A percentile compares a stretch with the other conserved stretches of the same genome.
phyloP scores from a whole-genome alignment of 2,888 invertebrate species.

The Unio pictorum region DNA sequence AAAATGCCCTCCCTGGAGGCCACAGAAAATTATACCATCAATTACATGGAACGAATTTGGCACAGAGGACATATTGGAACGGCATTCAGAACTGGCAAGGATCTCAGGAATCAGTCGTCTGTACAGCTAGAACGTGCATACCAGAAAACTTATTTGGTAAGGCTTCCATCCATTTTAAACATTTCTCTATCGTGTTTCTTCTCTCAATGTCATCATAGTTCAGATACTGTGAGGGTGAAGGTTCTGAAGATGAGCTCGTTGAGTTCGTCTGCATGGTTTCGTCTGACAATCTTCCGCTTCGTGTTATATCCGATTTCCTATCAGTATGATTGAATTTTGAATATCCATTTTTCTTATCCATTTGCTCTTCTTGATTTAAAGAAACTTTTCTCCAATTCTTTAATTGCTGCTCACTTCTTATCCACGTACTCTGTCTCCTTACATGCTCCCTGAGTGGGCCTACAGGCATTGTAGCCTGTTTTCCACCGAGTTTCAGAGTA shows the following conservation, averaged over 20 bases:
- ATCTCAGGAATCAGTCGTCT: neutral
- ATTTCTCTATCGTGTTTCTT: slow-evolving; percentile 44
- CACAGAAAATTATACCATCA: too few relatives aligned
- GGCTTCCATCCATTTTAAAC: slow-evolving; percentile 52
- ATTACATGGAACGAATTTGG: too few relatives aligned
- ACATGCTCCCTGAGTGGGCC: slow-evolving; percentile 20
- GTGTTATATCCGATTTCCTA: slow-evolving; percentile 45
- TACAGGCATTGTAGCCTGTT: slow-evolving; percentile 14
- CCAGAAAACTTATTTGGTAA: slow-evolving; percentile 57
- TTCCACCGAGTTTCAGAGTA: slow-evolving; percentile 2
- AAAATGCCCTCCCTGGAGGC: too few relatives aligned
- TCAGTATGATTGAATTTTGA: slow-evolving; percentile 23
- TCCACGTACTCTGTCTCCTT: slow-evolving; percentile 36
- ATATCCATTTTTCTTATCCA: slow-evolving; percentile 13
- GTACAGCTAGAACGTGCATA: slow-evolving; percentile 37
- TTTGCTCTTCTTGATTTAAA: slow-evolving; percentile 8
- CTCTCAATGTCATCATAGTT: slow-evolving; percentile 29
- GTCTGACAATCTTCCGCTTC: slow-evolving; percentile 33
- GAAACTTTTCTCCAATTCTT: slow-evolving; percentile 39
- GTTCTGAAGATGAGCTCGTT: slow-evolving; percentile 26
- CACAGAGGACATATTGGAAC: too few relatives aligned
- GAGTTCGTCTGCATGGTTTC: slow-evolving; percentile 21
- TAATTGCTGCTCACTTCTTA: slow-evolving; percentile 39
- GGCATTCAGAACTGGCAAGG: too few relatives aligned
- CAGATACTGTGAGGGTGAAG: slow-evolving; percentile 13